Evolutionary conservation across 2,888 invertebrate genomes (phyloP).

Genomic region (Pseudoips prasinana): DNA sequence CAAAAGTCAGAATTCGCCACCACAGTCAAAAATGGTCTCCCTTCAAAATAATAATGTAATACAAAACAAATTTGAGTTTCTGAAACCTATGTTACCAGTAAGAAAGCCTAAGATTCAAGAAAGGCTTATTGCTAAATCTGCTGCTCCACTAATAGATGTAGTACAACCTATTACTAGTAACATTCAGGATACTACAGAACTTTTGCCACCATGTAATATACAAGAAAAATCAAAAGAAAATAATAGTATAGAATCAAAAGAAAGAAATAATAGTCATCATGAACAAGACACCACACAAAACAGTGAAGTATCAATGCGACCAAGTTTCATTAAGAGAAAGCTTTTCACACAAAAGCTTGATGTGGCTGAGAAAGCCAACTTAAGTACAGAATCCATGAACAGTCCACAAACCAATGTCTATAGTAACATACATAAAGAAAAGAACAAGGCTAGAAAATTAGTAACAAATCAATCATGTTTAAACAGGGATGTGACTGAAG

Average conservation of each 20-base stretch:
- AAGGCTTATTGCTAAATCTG: constrained; percentile 43
- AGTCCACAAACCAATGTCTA: constrained; percentile 56
- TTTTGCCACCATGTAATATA: constrained; percentile 6
- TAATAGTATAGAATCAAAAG: neutral
- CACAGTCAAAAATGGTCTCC: constrained; percentile 16
- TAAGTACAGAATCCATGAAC: constrained; percentile 43
- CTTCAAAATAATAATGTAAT: constrained; percentile 17
- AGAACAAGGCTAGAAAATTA: constrained; percentile 61
- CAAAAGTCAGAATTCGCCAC: constrained; percentile 8
- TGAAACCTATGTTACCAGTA: constrained; percentile 50
- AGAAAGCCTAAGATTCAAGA: constrained; percentile 42
- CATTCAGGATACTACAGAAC: constrained; percentile 2
- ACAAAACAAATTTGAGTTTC: constrained; percentile 50
- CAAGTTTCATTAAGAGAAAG: constrained; percentile 72
- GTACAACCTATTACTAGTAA: constrained; percentile 8
- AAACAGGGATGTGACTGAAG: constrained; percentile 56
- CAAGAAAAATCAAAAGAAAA: constrained; percentile 22
- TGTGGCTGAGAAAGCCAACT: constrained; percentile 53
- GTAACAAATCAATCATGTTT: constrained; percentile 60
- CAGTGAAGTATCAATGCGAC: constrained; percentile 57
- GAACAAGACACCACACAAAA: constrained; percentile 21
- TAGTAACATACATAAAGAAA: constrained; percentile 49
- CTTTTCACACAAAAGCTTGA: constrained; percentile 68
- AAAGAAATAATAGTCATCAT: constrained; percentile 6
- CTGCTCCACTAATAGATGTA: constrained; percentile 27